phyloP scores from a whole-genome alignment of 2,888 invertebrate species.

The Microplitis manilae region DNA sequence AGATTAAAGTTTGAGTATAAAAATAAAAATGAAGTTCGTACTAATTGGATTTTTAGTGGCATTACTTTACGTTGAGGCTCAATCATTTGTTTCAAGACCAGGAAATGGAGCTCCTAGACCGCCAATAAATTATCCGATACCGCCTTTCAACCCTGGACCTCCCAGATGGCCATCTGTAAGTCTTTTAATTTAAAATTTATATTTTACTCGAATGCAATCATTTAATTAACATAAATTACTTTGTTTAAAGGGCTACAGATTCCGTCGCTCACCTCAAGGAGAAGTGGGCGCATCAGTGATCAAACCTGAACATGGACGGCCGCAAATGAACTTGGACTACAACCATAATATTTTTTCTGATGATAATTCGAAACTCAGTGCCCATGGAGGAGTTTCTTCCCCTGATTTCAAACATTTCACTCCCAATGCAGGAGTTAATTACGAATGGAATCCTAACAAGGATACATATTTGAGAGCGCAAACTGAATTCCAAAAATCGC shows the following conservation, averaged over 20 bases:
- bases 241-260: not conserved
- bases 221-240: not conserved
- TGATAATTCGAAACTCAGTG: slow-evolving; percentile 43
- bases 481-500: slow-evolving; percentile 46
- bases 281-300: slow-evolving; percentile 24
- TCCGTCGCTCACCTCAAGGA: slow-evolving; percentile 48
- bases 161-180: not conserved
- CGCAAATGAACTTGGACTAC: slow-evolving; percentile 45
- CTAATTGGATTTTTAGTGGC: not conserved
- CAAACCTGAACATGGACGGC: slow-evolving; percentile 28
- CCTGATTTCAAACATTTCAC: slow-evolving; percentile 43
- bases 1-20: not conserved
- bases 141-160: not conserved
- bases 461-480: slow-evolving; percentile 49
- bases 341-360: slow-evolving; percentile 44
- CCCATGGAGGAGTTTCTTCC: slow-evolving; percentile 50
- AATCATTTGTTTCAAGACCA: not conserved
- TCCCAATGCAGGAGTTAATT: slow-evolving; percentile 50
- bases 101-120: not conserved
- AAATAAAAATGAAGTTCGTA: not conserved
- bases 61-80: not conserved
- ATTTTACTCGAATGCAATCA: not conserved
- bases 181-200: not conserved
- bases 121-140: not conserved
- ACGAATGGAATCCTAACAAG: slow-evolving; percentile 49